Evolutionary conservation across 2,113 vertebrate genomes (phyloP).

Genomic region (Odocoileus hemionus): DNA sequence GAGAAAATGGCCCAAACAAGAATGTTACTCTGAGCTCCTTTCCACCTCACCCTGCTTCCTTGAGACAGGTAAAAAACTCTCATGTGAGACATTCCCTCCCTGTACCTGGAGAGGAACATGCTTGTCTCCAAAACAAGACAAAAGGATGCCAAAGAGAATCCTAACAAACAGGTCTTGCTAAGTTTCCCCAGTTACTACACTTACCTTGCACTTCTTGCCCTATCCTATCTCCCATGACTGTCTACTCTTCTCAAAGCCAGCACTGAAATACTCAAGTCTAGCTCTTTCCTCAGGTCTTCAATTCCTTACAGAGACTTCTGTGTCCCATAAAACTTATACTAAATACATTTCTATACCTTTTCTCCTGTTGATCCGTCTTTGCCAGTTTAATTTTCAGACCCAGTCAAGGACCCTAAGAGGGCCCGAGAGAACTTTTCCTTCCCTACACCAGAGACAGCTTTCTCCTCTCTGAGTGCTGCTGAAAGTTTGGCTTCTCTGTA

Average conservation of each 20-base stretch:
- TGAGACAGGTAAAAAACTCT: neutral
- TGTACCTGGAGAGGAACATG: neutral
- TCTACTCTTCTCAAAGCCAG: neutral
- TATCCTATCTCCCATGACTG: neutral
- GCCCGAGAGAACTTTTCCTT: neutral
- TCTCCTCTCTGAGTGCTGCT: neutral
- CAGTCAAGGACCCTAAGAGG: neutral
- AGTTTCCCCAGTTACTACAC: neutral
- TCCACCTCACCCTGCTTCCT: neutral
- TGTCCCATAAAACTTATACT: neutral
- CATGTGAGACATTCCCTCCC: neutral
- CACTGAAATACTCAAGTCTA: neutral
- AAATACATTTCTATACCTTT: neutral
- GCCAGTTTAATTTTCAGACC: neutral
- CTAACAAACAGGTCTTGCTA: neutral
- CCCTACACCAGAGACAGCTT: neutral
- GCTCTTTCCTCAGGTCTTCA: neutral
- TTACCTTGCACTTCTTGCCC: neutral
- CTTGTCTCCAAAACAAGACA: neutral
- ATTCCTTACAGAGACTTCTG: neutral
- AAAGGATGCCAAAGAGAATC: neutral
- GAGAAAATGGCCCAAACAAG: neutral
- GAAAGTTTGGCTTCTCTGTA: neutral
- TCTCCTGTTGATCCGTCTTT: neutral
- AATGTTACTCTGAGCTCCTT: neutral